Percentiles rank a stretch among this genome's conserved stretches.
phyloP scores from a whole-genome alignment of 92 coral and sea anemone species.

The Diadumene lineata region DNA sequence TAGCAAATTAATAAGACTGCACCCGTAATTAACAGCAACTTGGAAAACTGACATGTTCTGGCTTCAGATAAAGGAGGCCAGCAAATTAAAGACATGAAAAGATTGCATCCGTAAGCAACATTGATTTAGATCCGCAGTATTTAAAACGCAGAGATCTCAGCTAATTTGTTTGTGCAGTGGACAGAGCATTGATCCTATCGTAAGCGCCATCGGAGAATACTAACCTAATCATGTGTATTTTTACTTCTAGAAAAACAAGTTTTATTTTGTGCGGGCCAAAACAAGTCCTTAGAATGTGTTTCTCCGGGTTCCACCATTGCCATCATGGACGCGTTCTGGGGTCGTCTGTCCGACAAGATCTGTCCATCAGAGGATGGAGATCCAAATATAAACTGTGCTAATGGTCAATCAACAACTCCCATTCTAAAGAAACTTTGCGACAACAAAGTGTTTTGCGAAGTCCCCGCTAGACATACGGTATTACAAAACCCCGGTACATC shows the following conservation, averaged over 20 bases:
- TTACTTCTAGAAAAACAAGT: slow-evolving; percentile 70
- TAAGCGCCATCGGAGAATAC: no score
- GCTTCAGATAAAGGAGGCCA: no score
- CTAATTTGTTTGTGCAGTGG: no score
- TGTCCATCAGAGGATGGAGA: slow-evolving; percentile 99
- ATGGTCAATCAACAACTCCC: slow-evolving; percentile 64
- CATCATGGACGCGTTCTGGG: slow-evolving; percentile 93
- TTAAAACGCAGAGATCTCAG: no score
- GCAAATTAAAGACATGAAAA: no score
- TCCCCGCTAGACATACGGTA: slow-evolving; percentile 83
- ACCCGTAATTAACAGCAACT: no score
- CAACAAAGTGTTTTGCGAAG: slow-evolving; percentile 79
- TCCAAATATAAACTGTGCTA: slow-evolving; percentile 66
- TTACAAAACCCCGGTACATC: slow-evolving; percentile 83
- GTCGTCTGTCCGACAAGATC: slow-evolving; percentile 76
- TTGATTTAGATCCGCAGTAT: no score
- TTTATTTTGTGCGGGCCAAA: slow-evolving; percentile 89
- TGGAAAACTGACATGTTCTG: no score
- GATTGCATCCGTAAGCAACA: no score
- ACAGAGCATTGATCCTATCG: no score
- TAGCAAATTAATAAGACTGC: no score
- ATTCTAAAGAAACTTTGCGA: slow-evolving; percentile 86
- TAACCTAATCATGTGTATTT: background rate
- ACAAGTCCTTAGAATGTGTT: slow-evolving; percentile 87
- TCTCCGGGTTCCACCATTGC: slow-evolving; percentile 94